Base-by-base conservation (phyloP, 1,140 invertebrate species). In the Pogonomyrmex barbatus region DNA sequence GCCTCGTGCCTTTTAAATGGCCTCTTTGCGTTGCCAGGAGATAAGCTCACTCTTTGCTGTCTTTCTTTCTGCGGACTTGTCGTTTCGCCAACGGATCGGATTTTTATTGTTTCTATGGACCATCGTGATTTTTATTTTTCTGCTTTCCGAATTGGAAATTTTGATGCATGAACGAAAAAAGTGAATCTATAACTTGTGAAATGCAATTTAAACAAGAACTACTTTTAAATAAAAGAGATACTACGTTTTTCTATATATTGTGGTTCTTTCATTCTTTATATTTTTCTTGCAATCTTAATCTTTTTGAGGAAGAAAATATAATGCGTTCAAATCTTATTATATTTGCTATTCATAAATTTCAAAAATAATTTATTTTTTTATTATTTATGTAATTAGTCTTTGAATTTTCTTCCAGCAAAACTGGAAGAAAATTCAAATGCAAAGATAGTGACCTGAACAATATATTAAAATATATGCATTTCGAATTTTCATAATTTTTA, bases 1-100 rank as follows among this genome's bases (percentile, higher is more conserved):
- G 84, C 70, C 17, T 67, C 71, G 47, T 45, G 58, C 45, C 71
- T 84, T 58, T 84, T 63, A 84, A 62, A 50, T 45, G 82, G 71
- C 68, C n/a, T 45, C 36, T 33, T 68, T 33, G 47, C 71, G 10
- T 63, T 45, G 81, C 70, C 67, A 12, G 17, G 24, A 47, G 63
- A 73, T 82, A 82, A 82, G 81, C 56, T 42, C 42, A 14, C 58
- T 50, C 52, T 4, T 56, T 30, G 58, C 62, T 58, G 30, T 58
- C 45, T 58, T 82, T 39, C 63, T 33, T 56, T 45, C 17, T 70
- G 33, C 65, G 50, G 6, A 8, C 39, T 68, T 4, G 12, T 79
- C 77, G 12, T 30, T 36, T 56, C 39, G 36, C 14, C 78, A 45
- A 65, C 24, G 24, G 24, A 24, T 39, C 52, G 8, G 52, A 33